Base-by-base conservation (phyloP, 2,113 vertebrate species). In the Ptilorrhoa leucosticta region DNA sequence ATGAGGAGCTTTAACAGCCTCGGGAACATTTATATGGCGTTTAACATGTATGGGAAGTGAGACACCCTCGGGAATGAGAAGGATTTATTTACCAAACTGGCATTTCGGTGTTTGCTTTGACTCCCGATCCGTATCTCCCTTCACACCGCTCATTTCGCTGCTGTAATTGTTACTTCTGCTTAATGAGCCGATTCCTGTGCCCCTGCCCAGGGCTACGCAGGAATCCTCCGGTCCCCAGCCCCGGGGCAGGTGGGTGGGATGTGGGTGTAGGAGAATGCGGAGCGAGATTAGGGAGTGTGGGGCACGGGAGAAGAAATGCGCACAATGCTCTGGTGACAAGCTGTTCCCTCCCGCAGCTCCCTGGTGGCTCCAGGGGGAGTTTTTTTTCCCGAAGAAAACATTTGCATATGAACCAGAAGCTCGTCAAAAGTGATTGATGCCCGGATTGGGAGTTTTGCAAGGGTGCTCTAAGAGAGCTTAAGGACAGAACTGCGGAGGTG, bases 61-160 rank as follows among this genome's bases (percentile, higher is more conserved):
- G 96, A 85, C 96, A 97, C 57, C 17, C 90, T 64, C 13, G 85
- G 93, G 96, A 96, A 97, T 96, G 96, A 78, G 75, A 95, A 91
- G 66, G 94, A 95, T 95, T 96, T 97, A 97, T 93, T 93, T 94
- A 90, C 70, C 56, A 2, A 68, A 44, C 19, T 17, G 77, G 69
- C 48, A 87, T 91, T 68, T 79, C 82, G 61, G 19, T 60, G 78
- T 64, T 91, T 82, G 84, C 81, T 90, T 82, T 97, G 96, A 37
- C 90, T 83, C 70, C 90, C 4, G 94, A 96, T 97, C 63, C 0
- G 1, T 96, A 96, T 94, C 92, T 90, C 30, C 12, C 83, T 58
- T 40, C 45, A 14, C 1, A 2, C 79, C 10, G 18, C 84, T 93
- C 11, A 24, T 71, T 81, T 83, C 1, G 11, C 61, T 12, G n/a